Evolutionary conservation across 2,113 vertebrate genomes (phyloP).

Genomic region (Motacilla alba): DNA sequence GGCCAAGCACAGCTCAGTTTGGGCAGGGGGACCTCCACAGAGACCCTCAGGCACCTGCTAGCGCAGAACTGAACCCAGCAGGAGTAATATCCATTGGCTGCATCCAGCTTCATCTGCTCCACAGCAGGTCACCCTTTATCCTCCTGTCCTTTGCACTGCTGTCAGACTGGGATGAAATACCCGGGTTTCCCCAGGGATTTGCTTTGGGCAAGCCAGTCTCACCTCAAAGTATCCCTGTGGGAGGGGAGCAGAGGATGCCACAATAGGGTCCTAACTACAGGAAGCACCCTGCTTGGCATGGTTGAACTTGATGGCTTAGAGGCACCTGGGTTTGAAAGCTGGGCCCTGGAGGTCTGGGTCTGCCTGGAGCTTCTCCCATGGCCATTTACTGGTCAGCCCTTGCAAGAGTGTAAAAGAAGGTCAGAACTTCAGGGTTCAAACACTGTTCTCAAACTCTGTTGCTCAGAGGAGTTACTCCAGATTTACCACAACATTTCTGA

Average conservation of each 20-base stretch:
- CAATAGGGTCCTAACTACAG: not conserved
- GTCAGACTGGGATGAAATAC: not conserved
- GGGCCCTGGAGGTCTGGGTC: not conserved
- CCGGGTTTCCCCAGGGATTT: not conserved
- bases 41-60: not conserved
- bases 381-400: not conserved
- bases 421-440: not conserved
- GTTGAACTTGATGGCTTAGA: not conserved
- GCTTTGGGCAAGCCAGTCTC: not conserved
- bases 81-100: not conserved
- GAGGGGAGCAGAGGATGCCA: not conserved
- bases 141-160: not conserved
- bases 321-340: not conserved
- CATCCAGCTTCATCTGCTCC: not conserved
- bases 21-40: not conserved
- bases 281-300: not conserved
- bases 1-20: not conserved
- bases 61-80: not conserved
- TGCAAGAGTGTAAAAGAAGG: not conserved
- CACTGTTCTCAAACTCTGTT: not conserved
- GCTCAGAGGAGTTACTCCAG: not conserved
- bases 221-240: rapidly evolving
- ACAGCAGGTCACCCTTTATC: not conserved
- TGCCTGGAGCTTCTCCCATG: not conserved
- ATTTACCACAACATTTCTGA: not conserved